Conservation (phyloP, 2,888 invertebrate genomes). For the Nudaria mundana region DNA sequence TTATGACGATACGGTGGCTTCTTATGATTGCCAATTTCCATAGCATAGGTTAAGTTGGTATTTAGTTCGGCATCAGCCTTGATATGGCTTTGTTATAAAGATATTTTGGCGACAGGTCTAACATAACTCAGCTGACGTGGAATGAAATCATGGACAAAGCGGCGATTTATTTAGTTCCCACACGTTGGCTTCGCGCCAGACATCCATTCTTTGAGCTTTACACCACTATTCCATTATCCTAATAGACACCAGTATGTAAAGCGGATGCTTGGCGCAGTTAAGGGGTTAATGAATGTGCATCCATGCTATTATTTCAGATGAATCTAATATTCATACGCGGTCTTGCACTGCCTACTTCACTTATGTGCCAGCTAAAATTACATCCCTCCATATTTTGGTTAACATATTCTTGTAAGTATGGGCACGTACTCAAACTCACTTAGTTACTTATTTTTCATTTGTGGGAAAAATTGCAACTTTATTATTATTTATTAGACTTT, state of each 20-base stretch:
- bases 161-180: constrained; percentile 40
- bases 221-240: constrained; percentile 68
- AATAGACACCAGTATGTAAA: constrained; percentile 49
- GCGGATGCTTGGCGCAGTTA: constrained; percentile 44
- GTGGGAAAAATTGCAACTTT: constrained; percentile 14
- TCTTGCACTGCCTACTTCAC: constrained; percentile 28
- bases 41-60: not conserved
- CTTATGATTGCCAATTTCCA: not conserved
- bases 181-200: constrained; percentile 53
- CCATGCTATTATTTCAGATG: constrained; percentile 39
- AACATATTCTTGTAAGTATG: constrained; percentile 20
- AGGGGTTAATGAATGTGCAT: constrained; percentile 56
- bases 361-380: constrained; percentile 24
- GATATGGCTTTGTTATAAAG: constrained; percentile 11
- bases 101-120: constrained; percentile 23
- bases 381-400: constrained; percentile 20
- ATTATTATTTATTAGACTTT: too few species aligned
- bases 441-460: too few species aligned
- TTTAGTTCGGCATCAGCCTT: not conserved
- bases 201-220: constrained; percentile 59
- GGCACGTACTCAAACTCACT: constrained; percentile 28
- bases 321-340: constrained; percentile 28
- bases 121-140: constrained; percentile 32
- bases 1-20: not conserved
- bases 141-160: constrained; percentile 42